A percentile compares a stretch with the other conserved stretches of the same genome.
These are phyloP conservation scores for Melanophora roralis DNA, from an alignment of 2,888 invertebrate species.

Conservation along the genomic window DNA sequence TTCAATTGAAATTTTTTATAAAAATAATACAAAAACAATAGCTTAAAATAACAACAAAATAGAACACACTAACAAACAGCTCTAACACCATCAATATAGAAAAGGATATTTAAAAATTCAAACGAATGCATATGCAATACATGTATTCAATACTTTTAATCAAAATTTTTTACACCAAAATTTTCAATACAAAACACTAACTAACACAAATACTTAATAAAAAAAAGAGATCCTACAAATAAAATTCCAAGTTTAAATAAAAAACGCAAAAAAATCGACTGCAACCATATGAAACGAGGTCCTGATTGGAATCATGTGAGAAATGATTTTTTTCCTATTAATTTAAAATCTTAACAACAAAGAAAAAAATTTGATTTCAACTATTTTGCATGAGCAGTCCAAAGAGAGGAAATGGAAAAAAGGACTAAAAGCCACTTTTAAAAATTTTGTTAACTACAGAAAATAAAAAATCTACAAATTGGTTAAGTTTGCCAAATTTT, in stretches of 20 bases:
- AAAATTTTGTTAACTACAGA: slow-evolving; percentile 58
- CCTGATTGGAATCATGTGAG: slow-evolving; percentile 76
- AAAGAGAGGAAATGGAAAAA: slow-evolving; percentile 19
- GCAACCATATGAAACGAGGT: slow-evolving; percentile 18
- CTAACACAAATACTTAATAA: slow-evolving; percentile 37
- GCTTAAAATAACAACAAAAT: not conserved
- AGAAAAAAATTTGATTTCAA: slow-evolving; percentile 69
- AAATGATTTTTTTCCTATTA: slow-evolving; percentile 67
- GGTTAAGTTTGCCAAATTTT: slow-evolving; percentile 65
- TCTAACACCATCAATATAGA: slow-evolving; percentile 24
- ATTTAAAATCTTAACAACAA: slow-evolving; percentile 38
- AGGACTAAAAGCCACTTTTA: slow-evolving; percentile 51
- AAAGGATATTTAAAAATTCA: not conserved
- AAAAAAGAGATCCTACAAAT: slow-evolving; percentile 53
- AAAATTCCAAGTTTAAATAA: slow-evolving; percentile 8
- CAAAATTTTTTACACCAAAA: slow-evolving; percentile 45
- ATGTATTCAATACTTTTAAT: slow-evolving; percentile 48
- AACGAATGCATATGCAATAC: too few relatives aligned
- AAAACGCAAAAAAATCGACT: not conserved
- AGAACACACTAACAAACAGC: slow-evolving; percentile 12
- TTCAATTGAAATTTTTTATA: slow-evolving; percentile 42
- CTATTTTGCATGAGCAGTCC: slow-evolving; percentile 75
- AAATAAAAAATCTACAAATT: slow-evolving; percentile 15
- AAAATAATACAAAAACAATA: too few relatives aligned
- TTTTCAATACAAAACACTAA: slow-evolving; percentile 10